A percentile compares a stretch with the other conserved stretches of the same genome.
These are phyloP conservation scores for Cossypha caffra DNA, from an alignment of 2,797 vertebrate genomes.

Conservation along the genomic window DNA sequence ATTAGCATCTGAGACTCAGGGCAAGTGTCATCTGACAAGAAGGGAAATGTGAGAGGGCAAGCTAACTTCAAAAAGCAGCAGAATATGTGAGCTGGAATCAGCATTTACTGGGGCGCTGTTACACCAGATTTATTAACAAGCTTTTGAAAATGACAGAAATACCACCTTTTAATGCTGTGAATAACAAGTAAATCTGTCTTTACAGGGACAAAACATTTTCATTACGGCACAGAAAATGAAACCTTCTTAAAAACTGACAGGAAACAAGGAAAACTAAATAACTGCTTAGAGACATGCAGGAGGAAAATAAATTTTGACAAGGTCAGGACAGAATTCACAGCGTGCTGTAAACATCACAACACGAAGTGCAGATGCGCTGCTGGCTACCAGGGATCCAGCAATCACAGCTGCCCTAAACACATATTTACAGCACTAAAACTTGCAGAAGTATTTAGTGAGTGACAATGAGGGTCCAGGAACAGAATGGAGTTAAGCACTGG, in stretches of 20 bases:
- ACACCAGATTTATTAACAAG: conserved; percentile 27
- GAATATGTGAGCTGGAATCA: not conserved
- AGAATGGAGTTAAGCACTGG: not conserved
- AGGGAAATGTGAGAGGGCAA: not conserved
- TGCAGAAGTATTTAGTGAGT: not conserved
- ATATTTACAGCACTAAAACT: not conserved
- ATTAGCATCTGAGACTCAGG: not conserved
- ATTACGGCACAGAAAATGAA: conserved; percentile 34
- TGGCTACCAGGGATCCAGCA: not conserved
- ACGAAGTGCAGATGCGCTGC: not conserved
- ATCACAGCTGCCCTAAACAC: not conserved
- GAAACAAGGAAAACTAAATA: conserved; percentile 33
- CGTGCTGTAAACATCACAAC: not conserved
- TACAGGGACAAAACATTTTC: conserved; percentile 26
- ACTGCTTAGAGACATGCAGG: not conserved
- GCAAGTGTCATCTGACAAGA: not conserved
- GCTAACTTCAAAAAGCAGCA: not conserved
- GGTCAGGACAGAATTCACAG: conserved; percentile 33
- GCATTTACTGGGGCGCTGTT: not conserved
- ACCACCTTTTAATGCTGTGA: not conserved
- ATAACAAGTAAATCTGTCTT: conserved; percentile 37
- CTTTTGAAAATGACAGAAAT: conserved; percentile 49
- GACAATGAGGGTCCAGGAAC: not conserved
- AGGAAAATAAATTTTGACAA: conserved; percentile 51
- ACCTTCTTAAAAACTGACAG: not conserved